Conservation (phyloP, 2,888 invertebrate genomes). For the Bembecia ichneumoniformis region DNA sequence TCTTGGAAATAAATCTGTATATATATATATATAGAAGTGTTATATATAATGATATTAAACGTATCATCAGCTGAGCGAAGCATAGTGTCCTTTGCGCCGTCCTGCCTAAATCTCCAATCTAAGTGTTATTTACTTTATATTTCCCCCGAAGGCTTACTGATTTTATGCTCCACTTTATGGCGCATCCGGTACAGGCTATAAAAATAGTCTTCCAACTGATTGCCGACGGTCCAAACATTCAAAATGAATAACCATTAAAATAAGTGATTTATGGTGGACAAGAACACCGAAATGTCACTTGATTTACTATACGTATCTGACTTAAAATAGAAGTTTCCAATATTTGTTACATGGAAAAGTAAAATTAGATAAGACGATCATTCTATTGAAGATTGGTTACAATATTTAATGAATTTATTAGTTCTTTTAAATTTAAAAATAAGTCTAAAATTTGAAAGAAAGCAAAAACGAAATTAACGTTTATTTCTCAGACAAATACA, state of each 20-base stretch:
- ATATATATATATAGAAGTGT: no score
- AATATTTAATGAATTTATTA: no score
- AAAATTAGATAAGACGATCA: no score
- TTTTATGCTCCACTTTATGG: constrained; percentile 64
- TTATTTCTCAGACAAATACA: no score
- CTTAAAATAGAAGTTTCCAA: no score
- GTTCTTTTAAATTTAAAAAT: no score
- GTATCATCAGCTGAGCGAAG: constrained; percentile 34
- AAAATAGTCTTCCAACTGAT: constrained; percentile 62
- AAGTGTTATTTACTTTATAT: constrained; percentile 66
- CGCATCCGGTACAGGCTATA: constrained; percentile 60
- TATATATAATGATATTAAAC: constrained; percentile 1
- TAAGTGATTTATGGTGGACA: constrained; percentile 30
- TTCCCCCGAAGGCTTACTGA: constrained; percentile 56
- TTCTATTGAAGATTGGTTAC: no score
- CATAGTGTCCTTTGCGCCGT: constrained; percentile 9
- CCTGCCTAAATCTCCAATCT: constrained; percentile 48
- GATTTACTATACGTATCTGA: background rate
- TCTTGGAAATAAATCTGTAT: no score
- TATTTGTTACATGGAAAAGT: no score
- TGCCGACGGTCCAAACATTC: constrained; percentile 49
- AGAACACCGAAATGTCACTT: background rate
- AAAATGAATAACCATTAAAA: constrained; percentile 60
- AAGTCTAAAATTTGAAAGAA: no score
- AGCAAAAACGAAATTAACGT: no score